A percentile compares a stretch with the other conserved stretches of the same genome.
These are phyloP conservation scores for Corticium candelabrum DNA, from an alignment of 37 sponge, comb jelly and placozoan genomes.

Conservation along the genomic window DNA sequence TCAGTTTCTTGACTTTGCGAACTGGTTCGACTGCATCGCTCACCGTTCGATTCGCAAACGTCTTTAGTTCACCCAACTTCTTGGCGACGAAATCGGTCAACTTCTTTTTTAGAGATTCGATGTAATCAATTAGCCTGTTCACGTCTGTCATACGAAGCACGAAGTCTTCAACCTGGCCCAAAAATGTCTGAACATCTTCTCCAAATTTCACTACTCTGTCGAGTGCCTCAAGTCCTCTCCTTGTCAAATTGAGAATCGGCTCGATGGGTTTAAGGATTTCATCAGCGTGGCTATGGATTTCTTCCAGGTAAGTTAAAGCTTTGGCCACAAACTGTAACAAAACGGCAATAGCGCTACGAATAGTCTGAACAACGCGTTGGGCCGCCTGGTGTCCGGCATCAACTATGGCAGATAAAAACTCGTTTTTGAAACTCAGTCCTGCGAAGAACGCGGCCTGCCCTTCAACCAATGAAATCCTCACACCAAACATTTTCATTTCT, in stretches of 20 bases:
- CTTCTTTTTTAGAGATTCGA: neutral
- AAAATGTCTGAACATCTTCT: neutral
- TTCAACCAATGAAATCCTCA: neutral
- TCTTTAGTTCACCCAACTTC: neutral
- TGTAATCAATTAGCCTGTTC: neutral
- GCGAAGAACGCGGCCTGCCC: neutral
- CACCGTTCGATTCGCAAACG: no score
- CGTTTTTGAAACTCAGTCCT: neutral
- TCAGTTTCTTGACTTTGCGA: neutral
- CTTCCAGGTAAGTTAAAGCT: neutral
- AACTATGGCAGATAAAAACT: neutral
- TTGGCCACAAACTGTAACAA: neutral
- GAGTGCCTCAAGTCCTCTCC: neutral
- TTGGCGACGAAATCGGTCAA: neutral
- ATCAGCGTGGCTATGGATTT: neutral
- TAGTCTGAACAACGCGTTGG: neutral
- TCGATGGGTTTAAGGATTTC: neutral
- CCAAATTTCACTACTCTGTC: neutral
- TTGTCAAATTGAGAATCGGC: neutral
- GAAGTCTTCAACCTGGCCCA: neutral
- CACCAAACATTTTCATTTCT: neutral
- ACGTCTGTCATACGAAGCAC: neutral
- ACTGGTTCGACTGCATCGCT: neutral
- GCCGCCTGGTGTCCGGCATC: neutral
- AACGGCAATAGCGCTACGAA: neutral